Base-by-base conservation (phyloP, 2,888 invertebrate genomes). In the Luperina nickerlii region DNA sequence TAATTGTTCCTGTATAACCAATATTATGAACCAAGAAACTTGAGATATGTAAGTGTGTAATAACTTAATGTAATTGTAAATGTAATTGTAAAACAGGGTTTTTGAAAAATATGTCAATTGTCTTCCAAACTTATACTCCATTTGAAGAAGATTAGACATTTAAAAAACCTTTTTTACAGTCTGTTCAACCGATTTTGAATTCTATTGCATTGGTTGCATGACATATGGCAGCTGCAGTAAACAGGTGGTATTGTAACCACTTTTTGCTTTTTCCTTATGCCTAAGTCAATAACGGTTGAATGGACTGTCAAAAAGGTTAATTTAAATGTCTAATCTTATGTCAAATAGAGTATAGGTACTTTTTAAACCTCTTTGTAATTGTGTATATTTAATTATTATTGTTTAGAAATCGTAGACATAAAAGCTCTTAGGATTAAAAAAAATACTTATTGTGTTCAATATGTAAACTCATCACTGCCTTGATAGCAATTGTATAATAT, bases 401-500 rank as follows among this genome's bases (percentile, higher is more conserved):
- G 24, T 57, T 11, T 57, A 57, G 24, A n/a, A 60, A 7, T 71
- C 42, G 0, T 71, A 81, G 60, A 63, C 8, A 15, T 68, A 0
- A 68, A 68, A 20, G 67, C 5, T 67, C 15, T 27, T 1, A 27
- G 48, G 7, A 27, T 54, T 8, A n/a, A 62, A 66, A 32, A 8
- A n/a, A 74, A 20, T 71, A 67, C 45, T 45, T 48, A 48, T 27
- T 72, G 81, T 84, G 78, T 84, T 84, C 74, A 84, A 45, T 62
- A 60, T 62, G 27, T 62, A 60, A 74, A 63, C 8, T 7, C 8
- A 38, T 84, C 77, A 84, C 81, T 84, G 84, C 84, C 78, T 78
- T 72, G 6, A 32, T 71, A 60, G 27, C 42, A 32, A 63, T 79
- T 42, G 7, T 32, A 15, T 54, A 51, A 3, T 27, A 38, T 27